Conservation (phyloP, 2,113 vertebrate genomes). For the Raja brachyura region DNA sequence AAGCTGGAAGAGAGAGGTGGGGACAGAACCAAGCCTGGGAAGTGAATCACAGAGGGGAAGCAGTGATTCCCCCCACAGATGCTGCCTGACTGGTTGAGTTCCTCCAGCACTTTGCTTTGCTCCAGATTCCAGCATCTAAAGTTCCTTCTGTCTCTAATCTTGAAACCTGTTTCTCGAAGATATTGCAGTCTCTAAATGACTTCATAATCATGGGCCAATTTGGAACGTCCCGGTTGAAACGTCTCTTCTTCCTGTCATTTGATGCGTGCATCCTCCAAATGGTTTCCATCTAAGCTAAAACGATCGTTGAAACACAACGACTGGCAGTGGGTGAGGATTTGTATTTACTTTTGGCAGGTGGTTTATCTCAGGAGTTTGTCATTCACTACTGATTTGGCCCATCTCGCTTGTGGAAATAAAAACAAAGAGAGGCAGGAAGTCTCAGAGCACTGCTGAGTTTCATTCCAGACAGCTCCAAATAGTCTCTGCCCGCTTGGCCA, state of each 20-base stretch:
- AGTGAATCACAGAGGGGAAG: no score
- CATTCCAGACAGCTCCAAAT: neutral
- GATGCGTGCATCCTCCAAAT: neutral
- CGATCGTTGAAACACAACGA: neutral
- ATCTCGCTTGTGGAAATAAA: neutral
- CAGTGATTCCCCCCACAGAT: no score
- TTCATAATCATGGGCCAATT: neutral
- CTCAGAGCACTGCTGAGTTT: neutral
- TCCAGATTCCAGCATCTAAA: no score
- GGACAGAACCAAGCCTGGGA: no score
- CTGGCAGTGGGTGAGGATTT: neutral
- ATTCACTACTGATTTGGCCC: slow-evolving; percentile 16
- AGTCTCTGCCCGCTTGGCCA: neutral
- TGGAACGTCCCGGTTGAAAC: neutral
- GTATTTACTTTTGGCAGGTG: neutral
- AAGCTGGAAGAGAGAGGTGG: no score
- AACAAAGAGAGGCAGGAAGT: neutral
- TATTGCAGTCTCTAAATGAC: neutral
- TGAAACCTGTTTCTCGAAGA: no score
- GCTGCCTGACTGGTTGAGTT: no score
- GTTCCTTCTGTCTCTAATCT: no score
- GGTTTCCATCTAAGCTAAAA: neutral
- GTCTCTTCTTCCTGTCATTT: neutral
- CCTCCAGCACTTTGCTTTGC: no score
- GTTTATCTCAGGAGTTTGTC: neutral